Evolutionary conservation across 1,140 invertebrate species (phyloP).

Genomic region (Mercenaria mercenaria): DNA sequence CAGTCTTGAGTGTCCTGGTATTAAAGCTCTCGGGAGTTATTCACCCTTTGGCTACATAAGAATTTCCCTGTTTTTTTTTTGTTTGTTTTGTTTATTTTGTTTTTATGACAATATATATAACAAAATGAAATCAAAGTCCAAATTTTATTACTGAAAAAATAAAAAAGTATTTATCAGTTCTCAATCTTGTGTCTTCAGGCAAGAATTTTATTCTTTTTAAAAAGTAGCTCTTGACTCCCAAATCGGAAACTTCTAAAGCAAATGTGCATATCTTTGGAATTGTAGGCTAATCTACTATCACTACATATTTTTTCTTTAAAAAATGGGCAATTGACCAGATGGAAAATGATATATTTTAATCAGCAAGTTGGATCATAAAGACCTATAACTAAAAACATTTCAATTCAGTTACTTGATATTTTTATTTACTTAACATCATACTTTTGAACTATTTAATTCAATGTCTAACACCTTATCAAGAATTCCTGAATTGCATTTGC

Average conservation of each 20-base stretch:
- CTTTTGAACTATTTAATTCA: neutral
- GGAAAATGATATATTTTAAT: too few species aligned
- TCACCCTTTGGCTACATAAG: neutral
- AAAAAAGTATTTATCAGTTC: neutral
- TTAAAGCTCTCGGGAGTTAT: neutral
- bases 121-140: neutral
- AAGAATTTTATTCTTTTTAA: neutral
- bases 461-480: constrained; percentile 7
- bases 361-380: too few species aligned
- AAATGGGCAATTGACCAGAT: too few species aligned
- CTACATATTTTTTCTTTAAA: too few species aligned
- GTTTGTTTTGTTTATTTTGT: neutral
- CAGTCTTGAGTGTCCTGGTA: too few species aligned
- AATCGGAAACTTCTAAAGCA: too few species aligned
- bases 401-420: too few species aligned
- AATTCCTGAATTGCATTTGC: constrained; percentile 38
- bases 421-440: neutral
- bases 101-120: neutral
- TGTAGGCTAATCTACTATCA: too few species aligned
- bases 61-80: constrained; percentile 19
- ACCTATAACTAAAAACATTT: too few species aligned
- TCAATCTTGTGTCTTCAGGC: neutral
- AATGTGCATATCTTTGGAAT: too few species aligned
- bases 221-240: too few species aligned
- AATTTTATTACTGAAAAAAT: neutral